phyloP scores from a whole-genome alignment of 2,113 vertebrate genomes.

The Hydrochoerus hydrochaeris region DNA sequence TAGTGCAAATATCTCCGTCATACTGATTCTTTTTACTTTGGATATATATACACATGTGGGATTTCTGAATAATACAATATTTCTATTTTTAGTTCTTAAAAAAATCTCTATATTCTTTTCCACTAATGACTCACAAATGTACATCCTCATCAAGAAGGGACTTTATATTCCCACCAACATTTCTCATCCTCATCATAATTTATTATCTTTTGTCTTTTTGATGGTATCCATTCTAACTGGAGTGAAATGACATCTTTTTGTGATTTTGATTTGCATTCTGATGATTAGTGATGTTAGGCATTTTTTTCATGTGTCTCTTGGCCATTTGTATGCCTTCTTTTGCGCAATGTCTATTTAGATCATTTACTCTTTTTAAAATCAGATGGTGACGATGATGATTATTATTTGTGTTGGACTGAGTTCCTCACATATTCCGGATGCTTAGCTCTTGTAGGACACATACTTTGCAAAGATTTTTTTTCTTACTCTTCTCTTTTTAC shows the following conservation, averaged over 20 bases:
- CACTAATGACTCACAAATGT: not conserved
- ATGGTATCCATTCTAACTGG: not conserved
- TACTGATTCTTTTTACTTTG: not conserved
- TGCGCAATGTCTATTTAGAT: not conserved
- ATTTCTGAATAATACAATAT: not conserved
- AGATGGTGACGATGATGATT: not conserved
- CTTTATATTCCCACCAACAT: not conserved
- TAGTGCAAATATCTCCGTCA: not conserved
- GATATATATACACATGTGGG: too few species aligned
- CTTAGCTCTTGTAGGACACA: not conserved
- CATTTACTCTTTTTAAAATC: not conserved
- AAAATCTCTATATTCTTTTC: not conserved
- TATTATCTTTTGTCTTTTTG: not conserved
- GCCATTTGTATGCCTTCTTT: not conserved
- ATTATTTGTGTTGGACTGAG: not conserved
- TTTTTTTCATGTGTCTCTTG: slow-evolving; percentile 6
- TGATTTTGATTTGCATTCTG: not conserved
- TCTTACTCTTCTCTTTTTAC: not conserved
- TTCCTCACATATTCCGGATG: not conserved
- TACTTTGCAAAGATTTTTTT: not conserved
- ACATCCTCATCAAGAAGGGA: not conserved
- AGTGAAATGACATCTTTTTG: not conserved
- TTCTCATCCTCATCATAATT: not conserved
- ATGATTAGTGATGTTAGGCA: not conserved
- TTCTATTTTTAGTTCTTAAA: slow-evolving; percentile 22